These are phyloP conservation scores for Mechanitis messenoides DNA, from an alignment of 2,888 invertebrate species.

Conservation along the genomic window DNA sequence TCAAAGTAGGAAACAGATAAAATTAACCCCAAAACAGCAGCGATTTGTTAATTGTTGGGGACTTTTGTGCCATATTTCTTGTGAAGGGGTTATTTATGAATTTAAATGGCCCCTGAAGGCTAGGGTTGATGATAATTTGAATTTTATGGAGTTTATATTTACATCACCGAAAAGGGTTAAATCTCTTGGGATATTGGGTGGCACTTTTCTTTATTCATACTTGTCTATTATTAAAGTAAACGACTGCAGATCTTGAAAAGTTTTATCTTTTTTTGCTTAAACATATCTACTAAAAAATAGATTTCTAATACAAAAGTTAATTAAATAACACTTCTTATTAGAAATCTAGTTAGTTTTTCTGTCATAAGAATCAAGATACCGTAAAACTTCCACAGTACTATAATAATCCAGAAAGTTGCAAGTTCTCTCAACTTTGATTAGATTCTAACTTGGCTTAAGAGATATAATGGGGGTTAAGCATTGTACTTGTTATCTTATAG, in stretches of 20 bases:
- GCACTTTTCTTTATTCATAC: slow-evolving; percentile 31
- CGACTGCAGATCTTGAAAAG: too few relatives aligned
- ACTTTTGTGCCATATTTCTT: slow-evolving; percentile 53
- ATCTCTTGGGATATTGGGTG: slow-evolving; percentile 44
- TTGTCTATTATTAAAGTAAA: slow-evolving; percentile 5
- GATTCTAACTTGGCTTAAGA: slow-evolving; percentile 36
- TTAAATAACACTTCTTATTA: not conserved
- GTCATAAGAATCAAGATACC: slow-evolving; percentile 11
- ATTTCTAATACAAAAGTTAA: not conserved
- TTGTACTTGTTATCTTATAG: too few relatives aligned
- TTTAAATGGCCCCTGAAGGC: slow-evolving; percentile 65
- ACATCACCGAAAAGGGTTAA: slow-evolving; percentile 45
- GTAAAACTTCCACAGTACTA: slow-evolving; percentile 35
- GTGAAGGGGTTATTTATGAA: slow-evolving; percentile 67
- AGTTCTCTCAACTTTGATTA: slow-evolving; percentile 54
- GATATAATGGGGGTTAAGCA: slow-evolving; percentile 15
- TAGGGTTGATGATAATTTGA: slow-evolving; percentile 69
- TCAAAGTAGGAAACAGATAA: slow-evolving; percentile 58
- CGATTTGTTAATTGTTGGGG: slow-evolving; percentile 74
- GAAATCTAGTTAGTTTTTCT: not conserved
- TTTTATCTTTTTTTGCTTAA: too few relatives aligned
- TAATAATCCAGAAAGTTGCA: slow-evolving; percentile 41
- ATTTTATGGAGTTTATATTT: slow-evolving; percentile 73
- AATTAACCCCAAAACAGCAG: slow-evolving; percentile 66
- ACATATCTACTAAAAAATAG: too few relatives aligned